Evolutionary conservation across 2,113 vertebrate genomes (phyloP), one percentile per base, ranked within the genome.

Genomic region (Thalassarche chlororhynchos): DNA sequence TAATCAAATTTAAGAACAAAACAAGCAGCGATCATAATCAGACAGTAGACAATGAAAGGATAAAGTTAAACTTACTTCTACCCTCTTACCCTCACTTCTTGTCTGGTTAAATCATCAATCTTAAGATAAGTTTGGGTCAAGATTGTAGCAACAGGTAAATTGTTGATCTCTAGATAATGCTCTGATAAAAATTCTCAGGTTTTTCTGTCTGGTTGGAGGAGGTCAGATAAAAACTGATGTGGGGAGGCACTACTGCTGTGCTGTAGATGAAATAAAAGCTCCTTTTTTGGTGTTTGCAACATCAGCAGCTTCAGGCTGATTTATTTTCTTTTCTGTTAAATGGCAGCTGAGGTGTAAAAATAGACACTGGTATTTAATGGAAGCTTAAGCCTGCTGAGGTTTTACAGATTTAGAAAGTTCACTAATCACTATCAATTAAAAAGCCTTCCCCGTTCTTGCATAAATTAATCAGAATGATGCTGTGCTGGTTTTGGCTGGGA

Each of bases 381-480:
- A 58, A 96, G 91, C 71, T 62, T 55, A 87, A 86, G 64, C 47
- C 52, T 78, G 70, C 14, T 84, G 88, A 94, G 85, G 70, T 81
- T 96, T 80, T 65, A 93, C 94, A 93, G 84, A 97, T 96, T 95
- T 96, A 95, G 96, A 96, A 97, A 93, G 82, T 94, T 97, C 3
- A 0, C 36, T 91, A 79, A 96, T 96, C 51, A 38, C 90, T 93
- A 90, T 83, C 95, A 91, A 71, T 96, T 87, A 87, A 94, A 97
- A 92, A 87, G 42, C 47, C 78, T 93, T 76, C 57, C 71, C 89
- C 9, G 14, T 57, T 71, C 68, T 49, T 76, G 81, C 84, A 84
- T 92, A 88, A 95, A 96, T 97, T 96, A 95, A 89, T 93, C 84
- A 93, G 75, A 54, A 71, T 34, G 38, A 38, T 38, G 38, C 38